Conservation (phyloP, 2,888 invertebrate genomes). For the Leptogaster cylindrica region DNA sequence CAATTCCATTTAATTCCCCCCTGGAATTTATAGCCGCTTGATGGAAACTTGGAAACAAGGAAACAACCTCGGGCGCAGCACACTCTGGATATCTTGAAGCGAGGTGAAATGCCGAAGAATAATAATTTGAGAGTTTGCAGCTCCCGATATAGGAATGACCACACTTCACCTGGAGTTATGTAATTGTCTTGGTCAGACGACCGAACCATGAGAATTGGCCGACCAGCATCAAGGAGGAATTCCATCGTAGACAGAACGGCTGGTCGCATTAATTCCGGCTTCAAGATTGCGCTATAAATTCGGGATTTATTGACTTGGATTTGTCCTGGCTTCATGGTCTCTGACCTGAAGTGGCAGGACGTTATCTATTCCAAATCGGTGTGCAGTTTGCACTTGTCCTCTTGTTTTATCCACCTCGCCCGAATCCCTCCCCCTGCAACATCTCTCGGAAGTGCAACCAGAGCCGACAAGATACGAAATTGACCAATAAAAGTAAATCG, state of each 20-base stretch:
- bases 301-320: slow-evolving; percentile 33
- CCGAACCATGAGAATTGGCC: background rate
- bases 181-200: background rate
- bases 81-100: background rate
- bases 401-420: slow-evolving; percentile 2
- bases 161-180: slow-evolving; percentile 17
- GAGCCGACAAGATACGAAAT: slow-evolving; percentile 36
- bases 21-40: slow-evolving; percentile 12
- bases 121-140: background rate
- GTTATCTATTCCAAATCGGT: slow-evolving; percentile 38
- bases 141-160: background rate
- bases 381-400: slow-evolving; percentile 15
- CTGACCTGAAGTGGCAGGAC: slow-evolving; percentile 11
- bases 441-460: slow-evolving; percentile 17
- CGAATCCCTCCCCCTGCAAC: slow-evolving; percentile 1
- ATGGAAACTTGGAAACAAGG: background rate
- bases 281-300: slow-evolving; percentile 35
- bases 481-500: slow-evolving; percentile 37
- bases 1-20: slow-evolving; percentile 1
- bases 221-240: slow-evolving; percentile 18
- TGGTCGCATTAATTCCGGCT: slow-evolving; percentile 29
- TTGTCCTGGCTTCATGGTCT: background rate
- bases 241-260: slow-evolving; percentile 27
- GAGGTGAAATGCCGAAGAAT: background rate
- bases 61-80: slow-evolving; percentile 3